Conservation (phyloP, 2,113 vertebrate genomes). For the Erythrocercus mccallii region DNA sequence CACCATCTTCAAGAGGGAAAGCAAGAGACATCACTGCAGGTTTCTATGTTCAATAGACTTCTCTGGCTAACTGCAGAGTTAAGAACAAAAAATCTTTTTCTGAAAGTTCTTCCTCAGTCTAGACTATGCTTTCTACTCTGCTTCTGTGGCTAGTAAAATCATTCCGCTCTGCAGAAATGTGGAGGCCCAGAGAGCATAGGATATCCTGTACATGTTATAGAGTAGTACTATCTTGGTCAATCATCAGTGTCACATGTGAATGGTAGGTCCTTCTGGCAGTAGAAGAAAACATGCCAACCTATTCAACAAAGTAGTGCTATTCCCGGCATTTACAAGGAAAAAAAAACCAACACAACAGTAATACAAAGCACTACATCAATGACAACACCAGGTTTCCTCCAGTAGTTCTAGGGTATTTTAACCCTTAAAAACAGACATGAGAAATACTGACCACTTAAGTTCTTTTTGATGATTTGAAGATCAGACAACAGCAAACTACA, state of each 20-base stretch:
- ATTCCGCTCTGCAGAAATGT: neutral
- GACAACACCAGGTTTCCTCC: neutral
- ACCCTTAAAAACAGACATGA: neutral
- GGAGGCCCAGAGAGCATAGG: neutral
- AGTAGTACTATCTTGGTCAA: neutral
- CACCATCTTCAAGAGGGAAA: neutral
- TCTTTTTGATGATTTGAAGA: neutral
- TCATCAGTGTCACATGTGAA: neutral
- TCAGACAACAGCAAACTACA: neutral
- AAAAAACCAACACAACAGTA: accelerated
- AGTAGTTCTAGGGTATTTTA: neutral
- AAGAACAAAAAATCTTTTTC: neutral
- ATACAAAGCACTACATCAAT: neutral
- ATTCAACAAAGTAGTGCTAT: neutral
- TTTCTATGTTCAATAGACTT: neutral
- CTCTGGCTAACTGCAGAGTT: neutral
- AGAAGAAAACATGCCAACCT: neutral
- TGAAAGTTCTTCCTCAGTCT: neutral
- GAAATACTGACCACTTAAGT: neutral
- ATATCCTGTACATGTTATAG: accelerated
- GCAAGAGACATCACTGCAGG: neutral
- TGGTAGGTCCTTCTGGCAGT: neutral
- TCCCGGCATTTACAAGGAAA: neutral
- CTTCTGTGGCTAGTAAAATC: neutral
- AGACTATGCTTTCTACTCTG: neutral